Percentiles rank a stretch among this genome's conserved stretches.
phyloP scores from a whole-genome alignment of 1,140 invertebrate species.

The Zeugodacus cucurbitae region DNA sequence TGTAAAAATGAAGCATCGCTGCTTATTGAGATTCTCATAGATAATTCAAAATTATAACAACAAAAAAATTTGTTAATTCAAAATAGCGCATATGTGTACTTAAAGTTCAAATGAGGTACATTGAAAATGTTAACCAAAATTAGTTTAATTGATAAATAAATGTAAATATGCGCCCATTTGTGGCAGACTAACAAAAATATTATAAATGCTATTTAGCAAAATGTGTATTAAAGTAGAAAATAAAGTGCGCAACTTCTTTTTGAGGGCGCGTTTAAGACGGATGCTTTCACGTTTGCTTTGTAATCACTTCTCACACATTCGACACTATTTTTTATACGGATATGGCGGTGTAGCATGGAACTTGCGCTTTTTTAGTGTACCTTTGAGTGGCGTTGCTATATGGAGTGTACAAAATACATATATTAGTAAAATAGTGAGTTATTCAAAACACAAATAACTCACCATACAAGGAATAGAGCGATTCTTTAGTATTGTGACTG shows the following conservation, averaged over 20 bases:
- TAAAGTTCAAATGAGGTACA: conserved; percentile 15
- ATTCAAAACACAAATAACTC: conserved; percentile 31
- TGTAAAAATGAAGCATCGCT: neutral
- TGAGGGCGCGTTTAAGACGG: neutral
- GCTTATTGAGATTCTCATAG: neutral
- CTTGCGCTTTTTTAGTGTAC: conserved; percentile 61
- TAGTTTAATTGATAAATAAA: neutral
- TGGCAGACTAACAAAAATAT: neutral
- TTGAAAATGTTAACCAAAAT: neutral
- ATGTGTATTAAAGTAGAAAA: neutral
- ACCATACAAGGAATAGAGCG: conserved; percentile 57
- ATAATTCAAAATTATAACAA: neutral
- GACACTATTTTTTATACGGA: conserved; percentile 1
- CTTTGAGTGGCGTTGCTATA: conserved; percentile 62
- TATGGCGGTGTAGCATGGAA: conserved; percentile 46
- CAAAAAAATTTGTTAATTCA: neutral
- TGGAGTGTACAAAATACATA: neutral
- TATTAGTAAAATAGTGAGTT: neutral
- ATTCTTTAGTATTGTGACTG: conserved; percentile 49
- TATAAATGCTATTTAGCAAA: neutral
- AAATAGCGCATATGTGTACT: neutral
- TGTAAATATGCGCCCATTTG: neutral
- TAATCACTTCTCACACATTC: neutral
- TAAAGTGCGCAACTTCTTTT: neutral
- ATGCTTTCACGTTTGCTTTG: neutral